These are phyloP conservation scores for Glyptemys insculpta DNA, from an alignment of 2,797 vertebrate species.

Conservation along the genomic window DNA sequence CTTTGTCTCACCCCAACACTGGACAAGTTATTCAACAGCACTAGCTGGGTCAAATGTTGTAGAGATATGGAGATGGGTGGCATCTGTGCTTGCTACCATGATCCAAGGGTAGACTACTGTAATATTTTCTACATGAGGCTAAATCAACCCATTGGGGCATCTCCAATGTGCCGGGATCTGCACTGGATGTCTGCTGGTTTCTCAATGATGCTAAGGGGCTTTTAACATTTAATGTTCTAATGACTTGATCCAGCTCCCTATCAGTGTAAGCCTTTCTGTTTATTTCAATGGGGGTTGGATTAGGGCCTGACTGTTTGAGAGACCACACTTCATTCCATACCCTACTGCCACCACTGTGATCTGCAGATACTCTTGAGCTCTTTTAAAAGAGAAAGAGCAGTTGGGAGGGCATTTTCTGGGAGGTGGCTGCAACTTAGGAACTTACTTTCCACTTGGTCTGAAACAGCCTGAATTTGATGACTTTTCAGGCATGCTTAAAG, in stretches of 20 bases:
- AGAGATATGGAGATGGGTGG: no score
- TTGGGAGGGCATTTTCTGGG: accelerated
- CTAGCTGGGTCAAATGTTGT: no score
- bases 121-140: not conserved
- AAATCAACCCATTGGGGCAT: accelerated
- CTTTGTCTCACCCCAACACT: no score
- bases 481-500: not conserved
- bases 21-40: no score
- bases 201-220: not conserved
- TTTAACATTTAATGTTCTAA: not conserved
- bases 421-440: not conserved
- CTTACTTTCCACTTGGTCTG: not conserved
- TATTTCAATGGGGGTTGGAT: not conserved
- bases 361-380: not conserved
- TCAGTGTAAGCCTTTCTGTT: accelerated
- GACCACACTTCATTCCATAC: not conserved
- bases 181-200: accelerated
- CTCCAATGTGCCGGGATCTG: not conserved
- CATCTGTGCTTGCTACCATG: not conserved
- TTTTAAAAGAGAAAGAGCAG: not conserved
- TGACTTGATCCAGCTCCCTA: not conserved
- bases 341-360: not conserved
- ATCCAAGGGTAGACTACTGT: not conserved
- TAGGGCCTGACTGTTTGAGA: not conserved
- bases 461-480: not conserved